phyloP scores from a whole-genome alignment of 1,140 invertebrate species.

The Drosophila yakuba region DNA sequence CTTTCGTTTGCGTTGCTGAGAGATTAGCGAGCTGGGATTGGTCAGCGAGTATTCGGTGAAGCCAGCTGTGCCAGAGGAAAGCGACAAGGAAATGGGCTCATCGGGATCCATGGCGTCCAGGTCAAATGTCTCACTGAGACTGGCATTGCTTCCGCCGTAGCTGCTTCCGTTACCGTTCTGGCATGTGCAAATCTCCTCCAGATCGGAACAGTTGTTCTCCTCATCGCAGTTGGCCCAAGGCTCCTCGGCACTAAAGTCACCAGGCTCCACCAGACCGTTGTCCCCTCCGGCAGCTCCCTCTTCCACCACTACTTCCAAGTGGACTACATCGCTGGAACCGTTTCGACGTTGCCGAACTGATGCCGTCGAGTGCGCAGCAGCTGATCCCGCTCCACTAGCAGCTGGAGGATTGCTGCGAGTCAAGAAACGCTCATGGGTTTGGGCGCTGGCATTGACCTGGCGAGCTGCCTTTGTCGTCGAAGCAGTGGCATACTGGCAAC shows the following conservation, averaged over 20 bases:
- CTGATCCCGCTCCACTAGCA: constrained; percentile 1
- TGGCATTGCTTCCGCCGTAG: constrained; percentile 73
- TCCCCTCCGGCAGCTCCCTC: constrained; percentile 36
- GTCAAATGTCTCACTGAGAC: constrained; percentile 65
- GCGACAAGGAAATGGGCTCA: constrained; percentile 28
- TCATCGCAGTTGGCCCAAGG: constrained; percentile 84
- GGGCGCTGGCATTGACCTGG: constrained; percentile 77
- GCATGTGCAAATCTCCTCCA: constrained; percentile 83
- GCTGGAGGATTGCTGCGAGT: constrained; percentile 38
- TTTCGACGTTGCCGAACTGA: constrained; percentile 33
- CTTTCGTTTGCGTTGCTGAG: constrained; percentile 81
- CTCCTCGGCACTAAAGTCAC: constrained; percentile 72
- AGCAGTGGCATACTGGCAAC: constrained; percentile 69
- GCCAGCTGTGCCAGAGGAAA: constrained; percentile 4
- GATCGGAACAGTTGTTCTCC: constrained; percentile 78
- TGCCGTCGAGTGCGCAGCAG: background rate
- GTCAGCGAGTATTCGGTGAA: constrained; percentile 16
- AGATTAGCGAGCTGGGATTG: constrained; percentile 35
- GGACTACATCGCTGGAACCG: constrained; percentile 52
- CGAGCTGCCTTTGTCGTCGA: constrained; percentile 38
- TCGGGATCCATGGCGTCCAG: constrained; percentile 60
- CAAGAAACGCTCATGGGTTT: constrained; percentile 74
- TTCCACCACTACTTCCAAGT: constrained; percentile 66
- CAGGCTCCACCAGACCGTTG: constrained; percentile 41
- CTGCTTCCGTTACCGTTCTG: constrained; percentile 64